Conservation (phyloP, 2,113 vertebrate species). For the Piprites chloris region DNA sequence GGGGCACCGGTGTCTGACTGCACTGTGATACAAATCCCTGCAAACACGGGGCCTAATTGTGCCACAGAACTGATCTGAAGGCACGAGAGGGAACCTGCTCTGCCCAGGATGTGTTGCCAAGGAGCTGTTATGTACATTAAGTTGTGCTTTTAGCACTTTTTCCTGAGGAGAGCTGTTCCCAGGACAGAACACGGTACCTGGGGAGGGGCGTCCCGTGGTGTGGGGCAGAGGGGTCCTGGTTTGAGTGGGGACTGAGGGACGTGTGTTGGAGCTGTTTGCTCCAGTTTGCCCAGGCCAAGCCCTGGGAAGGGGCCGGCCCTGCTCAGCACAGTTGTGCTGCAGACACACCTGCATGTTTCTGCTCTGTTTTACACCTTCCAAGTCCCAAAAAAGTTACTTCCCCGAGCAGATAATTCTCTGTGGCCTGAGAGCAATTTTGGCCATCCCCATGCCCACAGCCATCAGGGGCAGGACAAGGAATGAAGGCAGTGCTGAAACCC, state of each 20-base stretch:
- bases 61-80: neutral
- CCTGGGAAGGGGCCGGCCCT: neutral
- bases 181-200: neutral
- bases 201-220: neutral
- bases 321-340: neutral
- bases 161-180: neutral
- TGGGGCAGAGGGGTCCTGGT: neutral
- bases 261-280: neutral
- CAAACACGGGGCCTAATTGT: neutral
- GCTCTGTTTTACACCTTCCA: neutral
- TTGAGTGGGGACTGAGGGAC: neutral
- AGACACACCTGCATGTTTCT: neutral
- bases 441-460: neutral
- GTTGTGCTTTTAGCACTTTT: neutral
- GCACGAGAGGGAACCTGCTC: neutral
- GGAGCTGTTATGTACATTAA: neutral
- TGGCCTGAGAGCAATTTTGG: neutral
- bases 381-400: neutral
- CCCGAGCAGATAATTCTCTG: neutral
- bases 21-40: neutral
- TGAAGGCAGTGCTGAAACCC: neutral
- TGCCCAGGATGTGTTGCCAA: neutral
- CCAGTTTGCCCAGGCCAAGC: neutral
- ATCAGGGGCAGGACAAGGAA: neutral
- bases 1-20: neutral